Conservation (phyloP, 2,797 vertebrate species). For the Cirrhinus mrigala region DNA sequence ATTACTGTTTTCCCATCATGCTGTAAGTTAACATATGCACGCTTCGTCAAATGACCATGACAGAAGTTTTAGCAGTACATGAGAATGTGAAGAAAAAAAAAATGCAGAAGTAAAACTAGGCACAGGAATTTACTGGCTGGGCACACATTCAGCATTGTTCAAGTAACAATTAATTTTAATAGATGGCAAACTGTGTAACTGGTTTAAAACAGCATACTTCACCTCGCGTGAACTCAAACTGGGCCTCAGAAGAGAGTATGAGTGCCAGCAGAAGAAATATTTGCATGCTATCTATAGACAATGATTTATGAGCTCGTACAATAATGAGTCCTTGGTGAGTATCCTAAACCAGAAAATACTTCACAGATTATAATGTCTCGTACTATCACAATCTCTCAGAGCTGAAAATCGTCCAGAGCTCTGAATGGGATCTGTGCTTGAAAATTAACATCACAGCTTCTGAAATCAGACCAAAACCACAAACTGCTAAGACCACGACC, state of each 20-base stretch:
- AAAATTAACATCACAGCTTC: slow-evolving; percentile 39
- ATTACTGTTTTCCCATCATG: slow-evolving; percentile 41
- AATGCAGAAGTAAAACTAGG: not conserved
- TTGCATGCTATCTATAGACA: slow-evolving; percentile 49
- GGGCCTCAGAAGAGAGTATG: slow-evolving; percentile 36
- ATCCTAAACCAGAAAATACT: slow-evolving; percentile 43
- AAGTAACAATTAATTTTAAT: slow-evolving; percentile 40
- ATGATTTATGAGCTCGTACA: slow-evolving; percentile 42
- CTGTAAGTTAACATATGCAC: slow-evolving; percentile 3
- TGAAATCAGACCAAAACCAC: slow-evolving; percentile 46
- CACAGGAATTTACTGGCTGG: not conserved
- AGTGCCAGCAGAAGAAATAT: slow-evolving; percentile 38
- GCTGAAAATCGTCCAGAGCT: not conserved
- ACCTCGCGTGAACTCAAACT: slow-evolving; percentile 47
- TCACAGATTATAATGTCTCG: slow-evolving; percentile 31
- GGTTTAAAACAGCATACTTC: slow-evolving; percentile 34
- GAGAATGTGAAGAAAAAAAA: not conserved
- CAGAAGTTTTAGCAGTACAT: not conserved
- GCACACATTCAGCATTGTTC: slow-evolving; percentile 30
- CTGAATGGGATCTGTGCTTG: slow-evolving; percentile 33
- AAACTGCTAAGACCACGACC: not conserved
- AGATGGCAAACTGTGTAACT: slow-evolving; percentile 34
- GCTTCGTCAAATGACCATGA: slow-evolving; percentile 3
- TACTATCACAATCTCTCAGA: slow-evolving; percentile 13
- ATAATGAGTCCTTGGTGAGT: slow-evolving; percentile 50